Evolutionary conservation across 2,797 vertebrate species (phyloP), one percentile per base, ranked within the genome.

Genomic region (Dermochelys coriacea): DNA sequence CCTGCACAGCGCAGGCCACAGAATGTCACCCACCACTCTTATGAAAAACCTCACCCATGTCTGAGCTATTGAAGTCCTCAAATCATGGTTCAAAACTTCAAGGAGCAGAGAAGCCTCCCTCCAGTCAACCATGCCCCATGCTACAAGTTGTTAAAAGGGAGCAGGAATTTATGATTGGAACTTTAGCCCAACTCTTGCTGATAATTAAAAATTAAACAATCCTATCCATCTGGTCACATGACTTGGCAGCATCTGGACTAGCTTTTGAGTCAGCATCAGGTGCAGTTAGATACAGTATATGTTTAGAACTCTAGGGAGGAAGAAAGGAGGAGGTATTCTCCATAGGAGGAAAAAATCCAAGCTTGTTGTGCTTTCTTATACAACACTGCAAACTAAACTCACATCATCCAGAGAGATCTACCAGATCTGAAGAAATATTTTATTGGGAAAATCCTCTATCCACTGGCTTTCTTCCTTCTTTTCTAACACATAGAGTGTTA

Each of bases 231-330:
- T 92, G n/a, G 61, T 79, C 78, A 88, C 51, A 2, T 79, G 82
- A 80, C 59, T 87, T 90, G 82, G 85, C 49, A 50, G 86, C 45
- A 41, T 94, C 74, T 91, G 91, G 87, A 84, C 49, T 71, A 79
- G 59, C 45, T 34, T 41, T 68, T 93, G 94, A 96, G 86, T 96
- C 91, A 96, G 84, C 82, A 92, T 95, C 94, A 97, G 93, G 94
- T 96, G 94, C 91, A 51, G 84, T 84, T 80, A 80, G 82, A 75
- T 90, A 93, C 55, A 90, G 47, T 59, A 41, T n/a, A 0, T 0
- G 0, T 90, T 93, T 68, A 94, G 86, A 77, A 55, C 90, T 50
- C 86, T 77, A 15, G 21, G 18, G 68, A 71, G 10, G 15, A 34
- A 61, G 15, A 34, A 21, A 59, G 78, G 64, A 84, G 16, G 29